Conservation (phyloP, 2,113 vertebrate genomes). For the Eclectus roratus region DNA sequence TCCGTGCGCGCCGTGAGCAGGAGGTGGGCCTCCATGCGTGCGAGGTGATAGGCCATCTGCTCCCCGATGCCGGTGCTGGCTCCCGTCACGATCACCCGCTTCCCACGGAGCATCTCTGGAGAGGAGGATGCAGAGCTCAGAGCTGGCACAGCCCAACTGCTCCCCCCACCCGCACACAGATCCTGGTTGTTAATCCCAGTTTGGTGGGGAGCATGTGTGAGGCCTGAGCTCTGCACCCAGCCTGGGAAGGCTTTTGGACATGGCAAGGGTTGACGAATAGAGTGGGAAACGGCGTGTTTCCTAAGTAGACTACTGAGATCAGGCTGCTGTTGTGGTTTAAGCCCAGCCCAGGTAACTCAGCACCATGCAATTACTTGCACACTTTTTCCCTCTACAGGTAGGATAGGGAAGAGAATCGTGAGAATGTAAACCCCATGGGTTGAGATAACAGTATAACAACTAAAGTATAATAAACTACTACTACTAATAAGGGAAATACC, state of each 20-base stretch:
- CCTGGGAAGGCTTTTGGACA: not conserved
- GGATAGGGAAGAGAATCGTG: not conserved
- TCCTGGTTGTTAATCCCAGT: not conserved
- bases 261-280: accelerated
- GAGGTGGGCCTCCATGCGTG: constrained; percentile 75
- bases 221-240: not conserved
- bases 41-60: constrained; percentile 79
- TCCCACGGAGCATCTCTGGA: constrained; percentile 77
- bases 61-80: constrained; percentile 79
- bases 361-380: not conserved
- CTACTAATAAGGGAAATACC: not conserved
- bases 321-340: not conserved
- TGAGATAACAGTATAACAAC: not conserved
- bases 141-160: accelerated
- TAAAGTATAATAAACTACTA: not conserved
- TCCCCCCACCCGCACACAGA: accelerated
- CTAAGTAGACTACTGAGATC: not conserved
- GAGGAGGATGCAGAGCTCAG: not conserved
- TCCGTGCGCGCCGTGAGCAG: constrained; percentile 70
- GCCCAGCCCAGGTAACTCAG: not conserved
- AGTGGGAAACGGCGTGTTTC: not conserved
- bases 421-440: not conserved
- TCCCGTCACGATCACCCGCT: constrained; percentile 75
- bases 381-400: not conserved
- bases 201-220: accelerated